A percentile compares a stretch with the other conserved stretches of the same genome.
Conservation (phyloP, 2,113 vertebrate genomes). For the human (Homo sapiens) region DNA sequence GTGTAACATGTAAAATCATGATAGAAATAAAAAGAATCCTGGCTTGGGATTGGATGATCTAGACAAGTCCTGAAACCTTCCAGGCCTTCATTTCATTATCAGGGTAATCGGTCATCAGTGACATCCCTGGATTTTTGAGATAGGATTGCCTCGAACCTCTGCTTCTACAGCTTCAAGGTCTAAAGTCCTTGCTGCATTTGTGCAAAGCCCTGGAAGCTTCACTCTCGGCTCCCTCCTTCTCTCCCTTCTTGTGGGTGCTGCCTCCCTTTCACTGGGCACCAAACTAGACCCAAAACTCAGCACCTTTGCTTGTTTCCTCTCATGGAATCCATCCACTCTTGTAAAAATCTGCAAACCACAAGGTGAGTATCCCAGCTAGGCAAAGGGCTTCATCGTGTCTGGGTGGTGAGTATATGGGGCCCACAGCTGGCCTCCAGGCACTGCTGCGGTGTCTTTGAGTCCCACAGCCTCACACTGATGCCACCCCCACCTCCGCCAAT, state of each 20-base stretch:
- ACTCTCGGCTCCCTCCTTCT: fast-evolving
- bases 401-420: neutral
- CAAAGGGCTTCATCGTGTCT: no score
- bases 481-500: neutral
- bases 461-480: fast-evolving
- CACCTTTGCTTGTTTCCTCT: neutral
- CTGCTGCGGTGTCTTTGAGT: fast-evolving
- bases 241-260: neutral
- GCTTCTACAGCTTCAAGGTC: neutral
- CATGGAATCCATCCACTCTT: neutral
- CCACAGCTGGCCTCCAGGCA: neutral
- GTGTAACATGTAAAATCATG: neutral
- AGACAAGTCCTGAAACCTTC: neutral
- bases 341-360: neutral
- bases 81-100: neutral
- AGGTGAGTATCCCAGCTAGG: neutral
- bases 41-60: neutral
- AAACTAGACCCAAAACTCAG: neutral
- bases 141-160: neutral
- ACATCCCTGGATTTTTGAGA: neutral
- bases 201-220: neutral
- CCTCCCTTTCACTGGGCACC: neutral
- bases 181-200: neutral
- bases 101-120: neutral
- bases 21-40: neutral